Conservation (phyloP, 2,113 vertebrate species). For the Aegotheles bennettii region DNA sequence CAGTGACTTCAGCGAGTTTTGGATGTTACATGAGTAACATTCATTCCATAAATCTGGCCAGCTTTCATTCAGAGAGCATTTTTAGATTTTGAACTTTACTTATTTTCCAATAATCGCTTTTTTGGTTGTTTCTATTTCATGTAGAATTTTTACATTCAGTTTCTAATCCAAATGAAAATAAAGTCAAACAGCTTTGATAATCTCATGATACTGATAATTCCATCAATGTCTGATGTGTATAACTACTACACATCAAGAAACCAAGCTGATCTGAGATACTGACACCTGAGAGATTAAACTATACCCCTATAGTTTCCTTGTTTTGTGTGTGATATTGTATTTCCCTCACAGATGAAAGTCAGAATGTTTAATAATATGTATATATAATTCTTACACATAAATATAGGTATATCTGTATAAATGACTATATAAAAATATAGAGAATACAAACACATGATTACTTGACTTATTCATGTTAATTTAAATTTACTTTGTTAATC, state of each 20-base stretch:
- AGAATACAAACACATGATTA: neutral
- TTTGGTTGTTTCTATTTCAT: neutral
- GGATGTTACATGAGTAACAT: neutral
- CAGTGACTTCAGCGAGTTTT: neutral
- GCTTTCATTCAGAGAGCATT: neutral
- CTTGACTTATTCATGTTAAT: neutral
- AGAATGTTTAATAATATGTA: neutral
- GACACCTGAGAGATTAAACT: neutral
- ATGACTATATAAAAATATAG: neutral
- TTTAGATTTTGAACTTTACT: neutral
- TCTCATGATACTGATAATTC: neutral
- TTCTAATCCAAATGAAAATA: neutral
- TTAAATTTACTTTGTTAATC: neutral
- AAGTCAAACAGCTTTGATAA: neutral
- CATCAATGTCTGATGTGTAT: neutral
- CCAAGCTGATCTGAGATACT: neutral
- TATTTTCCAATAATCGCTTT: accelerated
- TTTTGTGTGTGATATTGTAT: neutral
- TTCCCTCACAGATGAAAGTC: neutral
- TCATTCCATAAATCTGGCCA: neutral
- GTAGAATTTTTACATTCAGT: neutral
- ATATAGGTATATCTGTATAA: neutral
- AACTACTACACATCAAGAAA: neutral
- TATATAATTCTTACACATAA: neutral
- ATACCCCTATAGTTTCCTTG: neutral